These are phyloP conservation scores for Drosophila hamatofila DNA, from an alignment of 2,888 invertebrate species.

Conservation along the genomic window DNA sequence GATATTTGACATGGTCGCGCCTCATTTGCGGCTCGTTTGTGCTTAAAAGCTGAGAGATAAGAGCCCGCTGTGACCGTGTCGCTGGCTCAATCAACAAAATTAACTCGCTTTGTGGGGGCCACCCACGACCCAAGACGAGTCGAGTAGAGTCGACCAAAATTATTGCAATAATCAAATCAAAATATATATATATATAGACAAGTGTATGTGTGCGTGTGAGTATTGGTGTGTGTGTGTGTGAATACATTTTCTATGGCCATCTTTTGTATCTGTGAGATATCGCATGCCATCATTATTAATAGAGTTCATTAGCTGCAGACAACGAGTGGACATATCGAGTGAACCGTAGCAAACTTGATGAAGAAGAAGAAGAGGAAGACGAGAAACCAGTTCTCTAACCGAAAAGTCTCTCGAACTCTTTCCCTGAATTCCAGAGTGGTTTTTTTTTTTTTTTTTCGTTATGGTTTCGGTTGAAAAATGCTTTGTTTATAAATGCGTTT, in stretches of 20 bases:
- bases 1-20: constrained; percentile 40
- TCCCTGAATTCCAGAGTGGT: constrained; percentile 37
- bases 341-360: constrained; percentile 1
- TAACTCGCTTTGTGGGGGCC: constrained; percentile 20
- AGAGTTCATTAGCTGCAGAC: constrained; percentile 61
- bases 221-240: neutral
- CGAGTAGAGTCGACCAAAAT: constrained; percentile 11
- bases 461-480: constrained; percentile 67
- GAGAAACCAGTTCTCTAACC: constrained; percentile 3
- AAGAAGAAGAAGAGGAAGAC: neutral
- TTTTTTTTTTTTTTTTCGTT: constrained; percentile 24
- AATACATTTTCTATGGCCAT: constrained; percentile 1
- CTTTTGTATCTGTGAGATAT: constrained; percentile 34
- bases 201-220: neutral
- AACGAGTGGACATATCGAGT: constrained; percentile 29
- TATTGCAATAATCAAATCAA: constrained; percentile 56
- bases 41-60: constrained; percentile 26
- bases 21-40: constrained; percentile 51
- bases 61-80: constrained; percentile 11
- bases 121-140: constrained; percentile 34
- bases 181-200: neutral
- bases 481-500: constrained; percentile 72
- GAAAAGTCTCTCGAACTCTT: constrained; percentile 11
- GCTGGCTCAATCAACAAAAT: constrained; percentile 21
- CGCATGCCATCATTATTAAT: constrained; percentile 52